These are phyloP conservation scores for Cheilosia soror DNA, from an alignment of 2,888 invertebrate species.

Conservation along the genomic window DNA sequence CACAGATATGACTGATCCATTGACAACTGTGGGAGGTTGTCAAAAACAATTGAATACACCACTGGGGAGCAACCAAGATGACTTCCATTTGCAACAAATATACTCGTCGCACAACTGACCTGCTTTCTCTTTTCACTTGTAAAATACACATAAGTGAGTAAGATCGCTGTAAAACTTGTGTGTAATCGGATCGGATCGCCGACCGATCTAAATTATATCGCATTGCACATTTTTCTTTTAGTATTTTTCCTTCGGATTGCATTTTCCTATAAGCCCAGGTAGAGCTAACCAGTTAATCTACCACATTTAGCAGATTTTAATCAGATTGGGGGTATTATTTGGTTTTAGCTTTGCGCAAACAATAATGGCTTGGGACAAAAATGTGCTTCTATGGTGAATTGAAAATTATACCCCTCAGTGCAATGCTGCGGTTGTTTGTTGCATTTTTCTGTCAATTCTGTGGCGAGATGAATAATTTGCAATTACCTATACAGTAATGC, in stretches of 20 bases:
- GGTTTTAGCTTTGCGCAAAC: slow-evolving; percentile 52
- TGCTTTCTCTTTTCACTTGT: slow-evolving; percentile 72
- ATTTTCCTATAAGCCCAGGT: background rate
- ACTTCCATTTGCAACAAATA: slow-evolving; percentile 44
- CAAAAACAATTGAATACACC: slow-evolving; percentile 40
- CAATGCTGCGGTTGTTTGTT: slow-evolving; percentile 42
- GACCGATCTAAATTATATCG: slow-evolving; percentile 62
- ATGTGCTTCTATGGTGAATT: slow-evolving; percentile 34
- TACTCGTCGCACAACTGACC: slow-evolving; percentile 70
- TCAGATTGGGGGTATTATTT: slow-evolving; percentile 46
- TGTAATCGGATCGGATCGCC: slow-evolving; percentile 51
- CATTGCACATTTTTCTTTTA: slow-evolving; percentile 41
- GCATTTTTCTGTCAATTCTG: slow-evolving; percentile 19
- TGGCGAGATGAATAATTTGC: slow-evolving; percentile 51
- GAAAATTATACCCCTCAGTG: slow-evolving; percentile 26
- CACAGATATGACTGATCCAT: slow-evolving; percentile 29
- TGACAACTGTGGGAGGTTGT: slow-evolving; percentile 49
- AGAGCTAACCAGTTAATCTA: slow-evolving; percentile 24
- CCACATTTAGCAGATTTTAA: slow-evolving; percentile 43
- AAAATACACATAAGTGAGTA: slow-evolving; percentile 49
- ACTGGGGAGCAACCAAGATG: slow-evolving; percentile 37
- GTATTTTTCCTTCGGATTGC: slow-evolving; percentile 25
- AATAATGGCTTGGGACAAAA: slow-evolving; percentile 12
- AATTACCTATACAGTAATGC: slow-evolving; percentile 51
- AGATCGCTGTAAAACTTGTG: slow-evolving; percentile 44